A percentile compares a stretch with the other conserved stretches of the same genome.
phyloP scores from a whole-genome alignment of 2,888 invertebrate species.

The Tenthredo livida region DNA sequence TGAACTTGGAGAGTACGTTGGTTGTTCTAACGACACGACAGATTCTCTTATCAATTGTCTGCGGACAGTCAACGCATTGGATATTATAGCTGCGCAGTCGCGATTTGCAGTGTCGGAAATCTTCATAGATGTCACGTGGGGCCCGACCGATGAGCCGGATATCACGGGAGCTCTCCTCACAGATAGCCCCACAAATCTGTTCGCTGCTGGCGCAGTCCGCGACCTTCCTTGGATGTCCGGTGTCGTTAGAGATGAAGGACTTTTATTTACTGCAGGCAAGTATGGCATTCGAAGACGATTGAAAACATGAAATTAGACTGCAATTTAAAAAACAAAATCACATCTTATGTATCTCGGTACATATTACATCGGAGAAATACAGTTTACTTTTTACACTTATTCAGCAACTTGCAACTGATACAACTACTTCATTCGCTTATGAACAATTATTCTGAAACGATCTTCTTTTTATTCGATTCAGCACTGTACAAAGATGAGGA shows the following conservation, averaged over 20 bases:
- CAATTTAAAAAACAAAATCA: too few species aligned
- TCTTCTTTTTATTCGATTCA: too few species aligned
- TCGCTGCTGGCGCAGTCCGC: constrained; percentile 63
- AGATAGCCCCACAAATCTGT: constrained; percentile 62
- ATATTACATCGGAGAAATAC: too few species aligned
- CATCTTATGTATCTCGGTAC: too few species aligned
- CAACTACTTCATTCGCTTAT: too few species aligned
- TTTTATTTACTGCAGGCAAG: constrained; percentile 64
- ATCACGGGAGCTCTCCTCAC: constrained; percentile 69
- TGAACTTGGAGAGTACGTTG: constrained; percentile 60
- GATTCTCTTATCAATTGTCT: constrained; percentile 62
- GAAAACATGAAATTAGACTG: too few species aligned
- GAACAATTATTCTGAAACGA: too few species aligned
- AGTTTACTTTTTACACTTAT: too few species aligned
- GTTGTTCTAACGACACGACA: neutral
- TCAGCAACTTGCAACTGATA: too few species aligned
- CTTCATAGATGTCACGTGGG: constrained; percentile 63
- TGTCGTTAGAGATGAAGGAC: constrained; percentile 67
- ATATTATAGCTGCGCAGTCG: neutral
- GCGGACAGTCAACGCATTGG: constrained; percentile 54
- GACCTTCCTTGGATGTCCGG: constrained; percentile 73
- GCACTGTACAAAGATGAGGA: too few species aligned
- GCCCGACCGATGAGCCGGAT: constrained; percentile 69
- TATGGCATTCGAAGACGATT: too few species aligned
- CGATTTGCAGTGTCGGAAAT: constrained; percentile 56